A percentile compares a stretch with the other conserved stretches of the same genome.
These are phyloP conservation scores for Vidua macroura DNA, from an alignment of 2,113 vertebrate genomes.

Conservation along the genomic window DNA sequence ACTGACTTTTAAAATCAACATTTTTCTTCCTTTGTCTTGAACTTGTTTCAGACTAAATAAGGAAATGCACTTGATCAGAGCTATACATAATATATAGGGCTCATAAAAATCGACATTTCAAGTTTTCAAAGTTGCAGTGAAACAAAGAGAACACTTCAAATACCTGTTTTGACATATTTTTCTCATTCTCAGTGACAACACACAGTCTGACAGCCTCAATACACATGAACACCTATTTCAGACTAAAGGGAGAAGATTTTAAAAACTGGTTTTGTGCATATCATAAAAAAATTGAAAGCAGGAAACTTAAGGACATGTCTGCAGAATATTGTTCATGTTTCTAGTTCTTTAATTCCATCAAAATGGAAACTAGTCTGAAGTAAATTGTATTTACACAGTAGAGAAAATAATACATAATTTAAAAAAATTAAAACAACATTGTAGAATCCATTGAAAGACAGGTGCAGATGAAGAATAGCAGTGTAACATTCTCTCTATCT, in stretches of 20 bases:
- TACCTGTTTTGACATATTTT: not conserved
- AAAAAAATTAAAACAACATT: not conserved
- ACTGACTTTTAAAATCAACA: conserved; percentile 15
- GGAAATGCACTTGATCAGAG: not conserved
- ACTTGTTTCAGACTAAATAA: conserved; percentile 7
- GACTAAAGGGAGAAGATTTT: not conserved
- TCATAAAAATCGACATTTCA: not conserved
- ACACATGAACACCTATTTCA: not conserved
- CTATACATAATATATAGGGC: not conserved
- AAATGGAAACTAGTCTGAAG: not conserved
- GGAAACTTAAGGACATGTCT: not conserved
- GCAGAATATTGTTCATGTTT: not conserved
- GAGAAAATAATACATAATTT: not conserved
- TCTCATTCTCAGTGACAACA: not conserved
- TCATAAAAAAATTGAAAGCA: not conserved
- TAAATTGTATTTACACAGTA: not conserved
- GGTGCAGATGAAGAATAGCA: not conserved
- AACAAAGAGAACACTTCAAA: not conserved
- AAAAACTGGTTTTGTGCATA: not conserved
- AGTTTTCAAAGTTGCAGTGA: not conserved
- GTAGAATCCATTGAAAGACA: not conserved
- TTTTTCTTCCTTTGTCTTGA: conserved; percentile 23
- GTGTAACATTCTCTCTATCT: not conserved
- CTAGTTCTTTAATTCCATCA: not conserved
- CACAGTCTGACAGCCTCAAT: not conserved